Evolutionary conservation across 2,797 vertebrate species (phyloP).

Genomic region (Enteromius fasciolatus): DNA sequence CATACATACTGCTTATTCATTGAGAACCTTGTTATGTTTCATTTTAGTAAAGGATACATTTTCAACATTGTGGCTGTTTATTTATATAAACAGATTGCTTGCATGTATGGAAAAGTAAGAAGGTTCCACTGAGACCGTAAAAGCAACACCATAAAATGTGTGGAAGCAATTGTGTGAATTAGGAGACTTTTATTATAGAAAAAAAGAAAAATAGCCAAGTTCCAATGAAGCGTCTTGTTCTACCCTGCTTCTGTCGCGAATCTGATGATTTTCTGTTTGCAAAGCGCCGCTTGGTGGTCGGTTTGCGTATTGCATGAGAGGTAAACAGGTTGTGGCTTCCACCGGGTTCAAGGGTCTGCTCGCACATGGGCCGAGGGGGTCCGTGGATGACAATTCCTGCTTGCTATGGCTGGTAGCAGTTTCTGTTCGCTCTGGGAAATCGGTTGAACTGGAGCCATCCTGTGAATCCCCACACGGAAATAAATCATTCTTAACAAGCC

Average conservation of each 20-base stretch:
- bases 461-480: constrained; percentile 63
- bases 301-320: constrained; percentile 7
- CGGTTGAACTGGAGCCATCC: constrained; percentile 66
- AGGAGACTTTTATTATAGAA: constrained; percentile 66
- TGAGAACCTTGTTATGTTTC: not conserved
- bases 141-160: constrained; percentile 69
- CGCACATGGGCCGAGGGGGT: constrained; percentile 28
- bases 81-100: constrained; percentile 36
- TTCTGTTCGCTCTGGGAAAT: constrained; percentile 70
- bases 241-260: not conserved
- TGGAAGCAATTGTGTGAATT: constrained; percentile 74
- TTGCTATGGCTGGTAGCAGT: constrained; percentile 64
- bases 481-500: constrained; percentile 72
- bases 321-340: constrained; percentile 28
- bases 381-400: constrained; percentile 64
- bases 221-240: not conserved
- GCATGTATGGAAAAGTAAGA: constrained; percentile 52
- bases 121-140: constrained; percentile 68
- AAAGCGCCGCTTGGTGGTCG: constrained; percentile 58
- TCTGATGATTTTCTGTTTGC: constrained; percentile 41
- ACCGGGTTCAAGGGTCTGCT: constrained; percentile 45
- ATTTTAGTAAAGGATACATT: not conserved
- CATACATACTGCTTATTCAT: not conserved
- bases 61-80: not conserved
- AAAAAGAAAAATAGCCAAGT: not conserved